Base-by-base conservation (phyloP, 1,140 invertebrate genomes). In the Euura lappo region DNA sequence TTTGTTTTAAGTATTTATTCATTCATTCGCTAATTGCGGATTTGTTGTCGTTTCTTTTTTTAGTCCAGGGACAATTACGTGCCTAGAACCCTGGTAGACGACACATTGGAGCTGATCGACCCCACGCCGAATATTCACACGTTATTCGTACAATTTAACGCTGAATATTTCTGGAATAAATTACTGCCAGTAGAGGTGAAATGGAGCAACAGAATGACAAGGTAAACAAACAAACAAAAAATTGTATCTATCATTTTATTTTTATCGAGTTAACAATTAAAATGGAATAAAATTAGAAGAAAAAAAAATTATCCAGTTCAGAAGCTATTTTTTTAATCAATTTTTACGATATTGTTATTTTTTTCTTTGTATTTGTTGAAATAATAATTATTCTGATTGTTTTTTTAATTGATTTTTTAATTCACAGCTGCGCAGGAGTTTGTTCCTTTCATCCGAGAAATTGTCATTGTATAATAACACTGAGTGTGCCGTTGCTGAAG, bases 181-280 rank as follows among this genome's bases (percentile, higher is more conserved):
- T 88, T 99, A 46, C 85, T 89, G 1, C 88, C 92, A 71, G 95
- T 97, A 28, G 92, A 93, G 81, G 93, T 99, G 0, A 93, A 94
- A 80, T 99, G 98, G 98, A 99, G 97, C 83, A 94, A 94, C 76
- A 88, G 94, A 79, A 99, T 99, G 98, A 99, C 96, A 71, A 89
- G 92, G 83, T 98, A 93, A 88, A 91, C 90, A 28, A 47, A 28
- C 71, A 74, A 72, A 72, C 60, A 46, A 71, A 69, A 47, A 72
- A 67, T 71, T 75, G 73, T 66, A 71, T 28, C 45, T 2, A 69
- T 65, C 7, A 11, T 66, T 72, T 46, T 45, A 69, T 44, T 72
- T 45, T 4, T 51, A 51, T 44, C 44, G 43, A 67, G 42, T 28
- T 74, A n/a, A 71, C 44, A 72, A 28, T 28, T 28, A 28, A 28